Conservation (phyloP, 2,888 invertebrate species). For the Homarus gammarus region DNA sequence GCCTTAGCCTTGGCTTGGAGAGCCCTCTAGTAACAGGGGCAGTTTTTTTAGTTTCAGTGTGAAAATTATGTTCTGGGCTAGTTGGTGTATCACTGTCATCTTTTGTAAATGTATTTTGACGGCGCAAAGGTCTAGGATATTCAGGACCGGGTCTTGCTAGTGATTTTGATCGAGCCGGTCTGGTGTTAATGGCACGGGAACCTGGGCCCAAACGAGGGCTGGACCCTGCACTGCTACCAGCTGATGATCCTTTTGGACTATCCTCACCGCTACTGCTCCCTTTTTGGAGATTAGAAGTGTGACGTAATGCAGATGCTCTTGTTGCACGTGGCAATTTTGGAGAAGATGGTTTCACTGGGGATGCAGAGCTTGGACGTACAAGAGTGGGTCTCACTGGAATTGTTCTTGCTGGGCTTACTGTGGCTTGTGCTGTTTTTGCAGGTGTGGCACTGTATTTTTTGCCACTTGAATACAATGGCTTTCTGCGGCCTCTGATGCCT, state of each 20-base stretch:
- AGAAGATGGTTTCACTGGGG: slow-evolving; percentile 79
- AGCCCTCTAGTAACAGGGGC: slow-evolving; percentile 76
- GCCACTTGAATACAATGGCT: slow-evolving; percentile 79
- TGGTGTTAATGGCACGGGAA: slow-evolving; percentile 78
- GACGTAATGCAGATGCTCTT: slow-evolving; percentile 78
- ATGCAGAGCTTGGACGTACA: slow-evolving; percentile 84
- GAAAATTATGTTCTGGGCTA: slow-evolving; percentile 47
- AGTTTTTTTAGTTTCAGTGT: slow-evolving; percentile 81
- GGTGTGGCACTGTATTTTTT: slow-evolving; percentile 38
- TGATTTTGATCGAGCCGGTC: slow-evolving; percentile 62
- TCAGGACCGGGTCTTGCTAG: slow-evolving; percentile 76
- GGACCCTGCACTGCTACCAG: slow-evolving; percentile 76
- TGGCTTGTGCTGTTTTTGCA: slow-evolving; percentile 18
- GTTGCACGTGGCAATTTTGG: slow-evolving; percentile 77
- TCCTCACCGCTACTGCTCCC: slow-evolving; percentile 75
- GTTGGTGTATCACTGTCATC: slow-evolving; percentile 80
- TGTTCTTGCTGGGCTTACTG: slow-evolving; percentile 71
- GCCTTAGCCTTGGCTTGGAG: slow-evolving; percentile 73
- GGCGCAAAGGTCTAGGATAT: slow-evolving; percentile 82
- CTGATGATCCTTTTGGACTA: slow-evolving; percentile 72
- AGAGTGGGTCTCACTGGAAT: slow-evolving; percentile 77
- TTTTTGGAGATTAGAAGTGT: slow-evolving; percentile 77
- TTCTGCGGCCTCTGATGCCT: slow-evolving; percentile 84
- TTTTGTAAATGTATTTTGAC: slow-evolving; percentile 95
- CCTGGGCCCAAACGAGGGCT: slow-evolving; percentile 78